phyloP scores from a whole-genome alignment of 2,888 invertebrate species.

The Pristionchus entomophagus region DNA sequence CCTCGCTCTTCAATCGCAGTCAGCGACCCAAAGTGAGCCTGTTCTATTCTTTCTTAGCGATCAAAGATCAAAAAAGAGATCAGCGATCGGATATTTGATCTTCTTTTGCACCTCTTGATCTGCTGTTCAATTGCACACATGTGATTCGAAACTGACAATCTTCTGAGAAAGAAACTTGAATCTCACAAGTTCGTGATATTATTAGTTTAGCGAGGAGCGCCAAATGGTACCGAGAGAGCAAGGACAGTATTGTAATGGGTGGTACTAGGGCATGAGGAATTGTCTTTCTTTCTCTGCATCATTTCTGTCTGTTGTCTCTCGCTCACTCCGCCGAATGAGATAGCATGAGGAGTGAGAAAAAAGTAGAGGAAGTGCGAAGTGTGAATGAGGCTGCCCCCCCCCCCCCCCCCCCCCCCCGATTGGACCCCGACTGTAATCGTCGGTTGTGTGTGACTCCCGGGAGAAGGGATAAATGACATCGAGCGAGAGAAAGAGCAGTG shows the following conservation, averaged over 20 bases:
- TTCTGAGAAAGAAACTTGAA: too few species aligned
- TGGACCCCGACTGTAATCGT: constrained; percentile 4
- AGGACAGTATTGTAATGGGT: neutral
- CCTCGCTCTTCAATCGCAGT: neutral
- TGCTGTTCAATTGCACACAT: too few species aligned
- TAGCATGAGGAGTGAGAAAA: neutral
- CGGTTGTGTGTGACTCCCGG: constrained; percentile 4
- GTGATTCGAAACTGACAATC: too few species aligned
- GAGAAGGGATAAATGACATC: constrained; percentile 9
- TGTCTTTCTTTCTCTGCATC: neutral
- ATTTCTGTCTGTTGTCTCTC: neutral
- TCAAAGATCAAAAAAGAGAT: too few species aligned
- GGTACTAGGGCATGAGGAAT: neutral
- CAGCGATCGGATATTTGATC: too few species aligned
- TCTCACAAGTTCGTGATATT: too few species aligned
- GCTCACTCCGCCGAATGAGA: neutral
- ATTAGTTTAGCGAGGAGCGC: too few species aligned
- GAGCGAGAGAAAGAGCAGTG: constrained; percentile 11
- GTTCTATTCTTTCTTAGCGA: neutral
- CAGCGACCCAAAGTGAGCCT: neutral
- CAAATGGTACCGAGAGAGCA: neutral
- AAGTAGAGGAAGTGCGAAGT: neutral
- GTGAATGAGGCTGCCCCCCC: neutral
- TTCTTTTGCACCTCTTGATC: too few species aligned
- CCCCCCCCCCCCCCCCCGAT: too few species aligned